Conservation (phyloP, 2,797 vertebrate genomes). For the Cynodonichthys magdalenae region DNA sequence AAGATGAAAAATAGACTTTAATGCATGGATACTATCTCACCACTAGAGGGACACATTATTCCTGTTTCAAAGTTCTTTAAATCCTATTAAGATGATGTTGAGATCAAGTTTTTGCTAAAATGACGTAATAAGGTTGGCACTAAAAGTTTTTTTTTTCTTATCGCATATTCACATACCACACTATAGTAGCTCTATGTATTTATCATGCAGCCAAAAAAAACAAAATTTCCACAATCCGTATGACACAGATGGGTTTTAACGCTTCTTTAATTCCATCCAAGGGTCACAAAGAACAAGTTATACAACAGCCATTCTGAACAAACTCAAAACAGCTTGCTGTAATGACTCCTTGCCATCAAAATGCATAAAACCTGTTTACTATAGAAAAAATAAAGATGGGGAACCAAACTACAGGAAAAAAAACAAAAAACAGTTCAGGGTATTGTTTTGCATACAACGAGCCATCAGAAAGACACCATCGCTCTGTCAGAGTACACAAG, state of each 20-base stretch:
- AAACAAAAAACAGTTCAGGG: constrained; percentile 52
- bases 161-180: background rate
- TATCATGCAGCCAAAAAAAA: background rate
- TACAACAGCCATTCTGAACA: constrained; percentile 82
- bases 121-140: background rate
- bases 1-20: background rate
- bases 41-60: constrained; percentile 60
- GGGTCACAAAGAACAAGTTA: constrained; percentile 84
- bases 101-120: background rate
- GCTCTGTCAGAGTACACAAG: constrained; percentile 66
- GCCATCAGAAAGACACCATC: constrained; percentile 81
- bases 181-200: background rate
- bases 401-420: constrained; percentile 62
- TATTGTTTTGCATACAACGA: constrained; percentile 47
- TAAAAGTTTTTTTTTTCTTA: background rate
- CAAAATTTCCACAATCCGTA: background rate
- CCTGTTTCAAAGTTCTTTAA: background rate
- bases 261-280: constrained; percentile 78
- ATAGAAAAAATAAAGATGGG: constrained; percentile 56
- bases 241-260: constrained; percentile 23
- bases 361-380: constrained; percentile 74
- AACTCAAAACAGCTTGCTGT: constrained; percentile 78
- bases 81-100: no score
- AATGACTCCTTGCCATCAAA: constrained; percentile 79
- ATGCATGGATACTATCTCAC: background rate